Conservation (phyloP, 2,888 invertebrate genomes). For the Prosapia bicincta region DNA sequence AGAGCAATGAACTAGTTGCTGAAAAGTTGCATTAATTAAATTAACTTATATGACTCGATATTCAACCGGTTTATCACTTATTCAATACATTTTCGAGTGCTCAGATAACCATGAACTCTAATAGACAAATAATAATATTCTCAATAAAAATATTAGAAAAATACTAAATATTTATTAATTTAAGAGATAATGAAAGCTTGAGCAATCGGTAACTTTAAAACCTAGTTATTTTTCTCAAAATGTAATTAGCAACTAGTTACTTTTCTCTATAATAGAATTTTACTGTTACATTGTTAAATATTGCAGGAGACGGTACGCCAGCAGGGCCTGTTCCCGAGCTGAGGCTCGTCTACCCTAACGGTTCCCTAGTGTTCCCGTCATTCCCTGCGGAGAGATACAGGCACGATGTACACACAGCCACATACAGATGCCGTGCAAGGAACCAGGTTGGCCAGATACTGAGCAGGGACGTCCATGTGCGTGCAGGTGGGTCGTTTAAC, state of each 20-base stretch:
- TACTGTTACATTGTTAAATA: background rate
- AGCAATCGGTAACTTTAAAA: no score
- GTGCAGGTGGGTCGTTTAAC: conserved; percentile 88
- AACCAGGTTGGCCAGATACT: conserved; percentile 73
- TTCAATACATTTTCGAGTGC: background rate
- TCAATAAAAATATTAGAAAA: no score
- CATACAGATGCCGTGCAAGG: conserved; percentile 68
- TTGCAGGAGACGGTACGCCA: conserved; percentile 60
- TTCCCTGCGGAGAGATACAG: conserved; percentile 78
- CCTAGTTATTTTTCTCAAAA: no score
- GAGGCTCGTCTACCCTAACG: conserved; percentile 72
- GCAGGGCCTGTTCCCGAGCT: conserved; percentile 61
- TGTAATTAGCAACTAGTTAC: no score
- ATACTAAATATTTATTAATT: no score
- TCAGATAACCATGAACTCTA: background rate
- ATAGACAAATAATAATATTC: no score
- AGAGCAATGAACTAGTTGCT: no score
- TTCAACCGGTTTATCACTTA: no score
- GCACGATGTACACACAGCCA: conserved; percentile 79
- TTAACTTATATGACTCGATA: no score
- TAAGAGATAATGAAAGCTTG: no score
- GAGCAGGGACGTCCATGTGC: conserved; percentile 81
- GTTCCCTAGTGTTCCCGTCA: conserved; percentile 80
- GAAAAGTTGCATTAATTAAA: no score
- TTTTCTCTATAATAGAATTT: no score